A percentile compares a stretch with the other conserved stretches of the same genome.
phyloP scores from a whole-genome alignment of 2,113 vertebrate species.

The Pteruthius melanotis region DNA sequence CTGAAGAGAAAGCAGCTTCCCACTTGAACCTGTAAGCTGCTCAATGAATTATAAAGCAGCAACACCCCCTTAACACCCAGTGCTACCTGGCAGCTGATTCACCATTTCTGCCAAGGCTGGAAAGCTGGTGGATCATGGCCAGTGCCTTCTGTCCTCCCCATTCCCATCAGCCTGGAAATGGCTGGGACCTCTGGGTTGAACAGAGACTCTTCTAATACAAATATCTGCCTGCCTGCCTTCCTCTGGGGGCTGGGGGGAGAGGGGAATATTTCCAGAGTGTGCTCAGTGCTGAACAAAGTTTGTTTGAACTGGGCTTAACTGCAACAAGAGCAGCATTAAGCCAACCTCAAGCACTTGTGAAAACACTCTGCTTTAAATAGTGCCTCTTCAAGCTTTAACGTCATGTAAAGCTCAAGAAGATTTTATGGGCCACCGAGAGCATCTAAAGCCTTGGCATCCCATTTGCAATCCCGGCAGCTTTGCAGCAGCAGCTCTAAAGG shows the following conservation, averaged over 20 bases:
- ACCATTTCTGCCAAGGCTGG: not conserved
- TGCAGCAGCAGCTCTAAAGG: not conserved
- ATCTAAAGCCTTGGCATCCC: not conserved
- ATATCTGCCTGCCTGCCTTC: not conserved
- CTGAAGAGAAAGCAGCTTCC: constrained; percentile 40
- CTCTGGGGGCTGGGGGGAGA: not conserved
- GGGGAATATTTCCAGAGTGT: not conserved
- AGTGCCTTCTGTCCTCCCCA: not conserved
- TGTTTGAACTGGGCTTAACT: constrained; percentile 50
- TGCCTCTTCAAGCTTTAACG: constrained; percentile 1
- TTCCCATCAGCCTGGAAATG: not conserved
- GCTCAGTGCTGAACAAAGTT: constrained; percentile 1
- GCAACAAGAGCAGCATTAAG: constrained; percentile 46
- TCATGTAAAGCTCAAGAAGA: constrained; percentile 16
- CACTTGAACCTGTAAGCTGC: constrained; percentile 6
- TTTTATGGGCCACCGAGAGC: constrained; percentile 33
- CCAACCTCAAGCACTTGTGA: constrained; percentile 37
- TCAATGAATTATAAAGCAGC: constrained; percentile 6
- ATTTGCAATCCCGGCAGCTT: not conserved
- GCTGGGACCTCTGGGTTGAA: not conserved
- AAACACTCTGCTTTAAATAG: constrained; percentile 46
- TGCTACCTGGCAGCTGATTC: not conserved
- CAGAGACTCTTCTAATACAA: not conserved
- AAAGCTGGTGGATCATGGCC: not conserved
- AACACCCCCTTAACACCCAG: not conserved